phyloP scores from a whole-genome alignment of 2,113 vertebrate genomes.

The Gymnarchus niloticus region DNA sequence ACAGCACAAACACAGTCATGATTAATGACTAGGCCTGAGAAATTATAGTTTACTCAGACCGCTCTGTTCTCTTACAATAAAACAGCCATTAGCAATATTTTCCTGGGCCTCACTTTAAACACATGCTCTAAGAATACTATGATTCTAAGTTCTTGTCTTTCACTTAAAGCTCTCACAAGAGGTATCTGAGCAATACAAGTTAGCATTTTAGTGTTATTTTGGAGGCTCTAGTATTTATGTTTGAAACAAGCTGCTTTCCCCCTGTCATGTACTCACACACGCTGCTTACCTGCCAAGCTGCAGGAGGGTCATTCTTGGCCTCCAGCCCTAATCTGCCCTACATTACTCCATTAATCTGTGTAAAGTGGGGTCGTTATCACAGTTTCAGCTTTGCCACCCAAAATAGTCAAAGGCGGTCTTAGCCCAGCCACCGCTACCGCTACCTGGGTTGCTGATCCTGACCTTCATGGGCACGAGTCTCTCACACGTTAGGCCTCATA shows the following conservation, averaged over 20 bases:
- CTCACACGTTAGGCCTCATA: too few species aligned
- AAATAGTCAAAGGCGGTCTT: neutral
- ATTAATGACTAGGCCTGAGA: neutral
- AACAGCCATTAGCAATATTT: neutral
- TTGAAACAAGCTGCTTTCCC: neutral
- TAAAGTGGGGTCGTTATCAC: neutral
- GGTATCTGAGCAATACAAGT: neutral
- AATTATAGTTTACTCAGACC: neutral
- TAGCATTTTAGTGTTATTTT: neutral
- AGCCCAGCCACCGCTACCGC: neutral
- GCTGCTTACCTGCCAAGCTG: neutral
- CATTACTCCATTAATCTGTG: constrained; percentile 18
- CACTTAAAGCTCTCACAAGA: neutral
- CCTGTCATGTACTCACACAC: neutral
- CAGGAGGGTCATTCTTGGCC: neutral
- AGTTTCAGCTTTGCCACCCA: neutral
- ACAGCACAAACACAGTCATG: neutral
- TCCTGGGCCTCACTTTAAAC: neutral
- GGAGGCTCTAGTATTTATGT: neutral
- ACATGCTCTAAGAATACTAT: neutral
- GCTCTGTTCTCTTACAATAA: neutral
- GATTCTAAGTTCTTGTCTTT: neutral
- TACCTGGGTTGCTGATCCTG: neutral
- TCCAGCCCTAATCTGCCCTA: neutral
- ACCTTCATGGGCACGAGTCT: too few species aligned